Evolutionary conservation across 2,888 invertebrate species (phyloP), one percentile per base, ranked within the genome.

Genomic region (Aleiodes leptofemur): DNA sequence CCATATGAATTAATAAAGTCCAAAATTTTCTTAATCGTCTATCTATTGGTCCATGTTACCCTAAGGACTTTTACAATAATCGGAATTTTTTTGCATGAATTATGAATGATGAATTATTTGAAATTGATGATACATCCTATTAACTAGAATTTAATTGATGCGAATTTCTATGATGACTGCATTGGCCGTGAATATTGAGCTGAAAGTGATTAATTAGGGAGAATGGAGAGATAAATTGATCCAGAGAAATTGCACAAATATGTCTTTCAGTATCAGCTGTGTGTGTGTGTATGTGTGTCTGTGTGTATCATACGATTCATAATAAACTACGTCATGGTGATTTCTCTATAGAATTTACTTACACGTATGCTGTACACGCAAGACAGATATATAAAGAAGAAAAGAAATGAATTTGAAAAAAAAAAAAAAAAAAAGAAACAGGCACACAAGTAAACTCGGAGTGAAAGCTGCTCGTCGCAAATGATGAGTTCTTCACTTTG

Each of bases 301-400:
- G 2, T 23, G 23, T 23, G 23, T 23, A 23, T 56, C 14, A 55
- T 64, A 64, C 64, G 64, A 64, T 64, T 64, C 43, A 64, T 64
- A 64, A 64, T 64, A 43, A 59, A 38, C 43, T 64, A 64, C 64
- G 64, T 64, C 43, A 64, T 43, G 43, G 48, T 64, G 64, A 64
- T 64, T 64, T 64, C 64, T 64, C 64, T 64, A 14, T 11, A 11
- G 9, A 64, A 55, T 55, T 14, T 9, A 38, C 38, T 38, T 38
- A 38, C 38, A 38, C 8, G 38, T 38, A 38, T 38, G 38, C 38
- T 38, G 6, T 38, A 61, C 16, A 61, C 61, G 61, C 43, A 61
- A 43, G 38, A 9, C 14, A 14, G 16, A 61, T 16, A n/a, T n/a
- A n/a, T n/a, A 29, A 13, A 13, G 34, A 31, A 38, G 9, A 11